Percentiles rank a stretch among this genome's conserved stretches.
phyloP scores from a whole-genome alignment of 2,797 vertebrate genomes.

The Chromobotia macracanthus region DNA sequence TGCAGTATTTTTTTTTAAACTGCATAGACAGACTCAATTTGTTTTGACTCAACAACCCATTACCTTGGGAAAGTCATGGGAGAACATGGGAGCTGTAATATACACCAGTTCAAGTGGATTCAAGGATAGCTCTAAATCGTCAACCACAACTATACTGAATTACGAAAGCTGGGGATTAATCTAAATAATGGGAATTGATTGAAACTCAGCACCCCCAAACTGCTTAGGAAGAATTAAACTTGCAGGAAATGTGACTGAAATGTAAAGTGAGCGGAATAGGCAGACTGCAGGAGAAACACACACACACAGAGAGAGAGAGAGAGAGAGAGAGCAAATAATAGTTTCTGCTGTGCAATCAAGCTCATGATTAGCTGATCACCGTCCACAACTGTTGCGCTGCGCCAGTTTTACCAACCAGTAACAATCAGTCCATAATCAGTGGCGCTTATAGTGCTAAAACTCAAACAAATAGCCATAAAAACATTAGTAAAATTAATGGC shows the following conservation, averaged over 20 bases:
- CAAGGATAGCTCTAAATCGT: slow-evolving; percentile 52
- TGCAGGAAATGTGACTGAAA: slow-evolving; percentile 58
- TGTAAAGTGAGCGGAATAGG: slow-evolving; percentile 35
- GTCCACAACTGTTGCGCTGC: slow-evolving; percentile 20
- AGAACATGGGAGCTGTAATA: slow-evolving; percentile 50
- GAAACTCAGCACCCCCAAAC: slow-evolving; percentile 54
- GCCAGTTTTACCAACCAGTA: slow-evolving; percentile 21
- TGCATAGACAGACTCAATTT: slow-evolving; percentile 10
- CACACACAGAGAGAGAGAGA: slow-evolving; percentile 12
- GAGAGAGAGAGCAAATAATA: slow-evolving; percentile 7
- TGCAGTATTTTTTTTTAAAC: background rate
- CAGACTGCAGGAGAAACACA: slow-evolving; percentile 10
- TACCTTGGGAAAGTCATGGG: slow-evolving; percentile 32
- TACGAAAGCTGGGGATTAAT: slow-evolving; percentile 54
- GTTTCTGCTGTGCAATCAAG: slow-evolving; percentile 36
- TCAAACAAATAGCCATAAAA: background rate
- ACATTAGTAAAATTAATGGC: slow-evolving; percentile 1
- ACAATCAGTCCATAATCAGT: slow-evolving; percentile 30
- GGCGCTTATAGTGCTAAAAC: background rate
- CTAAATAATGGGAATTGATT: slow-evolving; percentile 62
- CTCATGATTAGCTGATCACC: slow-evolving; percentile 46
- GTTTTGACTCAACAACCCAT: slow-evolving; percentile 36
- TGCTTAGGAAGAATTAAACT: slow-evolving; percentile 53
- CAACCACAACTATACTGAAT: slow-evolving; percentile 55
- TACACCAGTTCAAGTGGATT: slow-evolving; percentile 48